Base-by-base conservation (phyloP, 2,797 vertebrate species). In the Margarornis squamiger region DNA sequence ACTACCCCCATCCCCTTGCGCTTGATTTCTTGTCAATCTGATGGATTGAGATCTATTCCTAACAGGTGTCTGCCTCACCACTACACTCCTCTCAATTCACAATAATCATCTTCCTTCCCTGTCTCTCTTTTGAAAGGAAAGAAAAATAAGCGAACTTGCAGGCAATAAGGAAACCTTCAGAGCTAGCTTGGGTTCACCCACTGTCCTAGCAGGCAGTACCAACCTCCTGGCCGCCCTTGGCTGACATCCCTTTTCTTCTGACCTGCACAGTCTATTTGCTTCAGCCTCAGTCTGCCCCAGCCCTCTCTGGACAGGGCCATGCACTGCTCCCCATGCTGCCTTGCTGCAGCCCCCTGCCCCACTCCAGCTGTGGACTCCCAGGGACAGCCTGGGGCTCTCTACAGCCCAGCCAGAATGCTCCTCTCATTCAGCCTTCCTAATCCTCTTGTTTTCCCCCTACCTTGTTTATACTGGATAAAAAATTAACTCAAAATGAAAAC, bases 381-480 rank as follows among this genome's bases (percentile, higher is more conserved):
- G n/a, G 55, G 62, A 66, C 30, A 73, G 51, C n/a, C 36, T 0
- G 0, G 39, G 48, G 74, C 52, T 67, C 58, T 65, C 54, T 5
- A 6, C 65, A 67, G 9, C 18, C 34, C 0, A 0, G 48, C 49
- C 72, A 67, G 34, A n/a, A 34, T 0, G 0, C 74, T 79, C 62
- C 73, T 84, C 66, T 51, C 48, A 51, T 73, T 58, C 46, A 63
- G 49, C 52, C 61, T 48, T 67, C 87, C 81, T 77, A 93, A 89
- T 86, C 78, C 86, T 76, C 79, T 80, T 89, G 72, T 72, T 92
- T 94, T 65, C 24, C 57, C 38, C 36, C 17, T 52, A 73, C 34
- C 38, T 80, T 82, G 86, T 89, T 97, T 89, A 75, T 65, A 65
- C 24, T 58, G 61, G 61, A 77, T 41, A 89, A 85, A 96, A 96